Percentiles rank a stretch among this genome's conserved stretches.
phyloP scores from a whole-genome alignment of 2,888 invertebrate genomes.

The Silvanus unidentatus region DNA sequence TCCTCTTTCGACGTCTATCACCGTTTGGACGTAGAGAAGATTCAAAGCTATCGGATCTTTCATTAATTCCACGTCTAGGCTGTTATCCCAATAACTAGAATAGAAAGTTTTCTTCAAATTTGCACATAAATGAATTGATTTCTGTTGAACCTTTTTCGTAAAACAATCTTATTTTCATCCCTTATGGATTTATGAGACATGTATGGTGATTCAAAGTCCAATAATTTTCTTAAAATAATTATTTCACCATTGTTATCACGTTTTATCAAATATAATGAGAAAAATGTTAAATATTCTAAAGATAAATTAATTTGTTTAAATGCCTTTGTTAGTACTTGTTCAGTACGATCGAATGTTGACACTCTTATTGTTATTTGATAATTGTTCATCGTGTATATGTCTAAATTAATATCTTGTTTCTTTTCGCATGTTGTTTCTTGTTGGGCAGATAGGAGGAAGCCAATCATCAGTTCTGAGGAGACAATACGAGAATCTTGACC shows the following conservation, averaged over 20 bases:
- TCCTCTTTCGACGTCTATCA: constrained; percentile 78
- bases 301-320: constrained; percentile 76
- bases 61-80: constrained; percentile 76
- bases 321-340: constrained; percentile 73
- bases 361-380: constrained; percentile 76
- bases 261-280: constrained; percentile 82
- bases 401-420: constrained; percentile 66
- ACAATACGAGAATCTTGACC: constrained; percentile 81
- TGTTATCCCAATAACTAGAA: constrained; percentile 81
- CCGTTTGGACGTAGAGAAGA: constrained; percentile 80
- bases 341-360: constrained; percentile 78
- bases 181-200: constrained; percentile 81
- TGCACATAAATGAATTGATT: no score
- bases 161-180: constrained; percentile 68
- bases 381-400: constrained; percentile 81
- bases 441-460: constrained; percentile 86
- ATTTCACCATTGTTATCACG: constrained; percentile 67
- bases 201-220: constrained; percentile 96
- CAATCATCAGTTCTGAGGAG: constrained; percentile 73
- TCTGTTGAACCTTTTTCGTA: constrained; percentile 90
- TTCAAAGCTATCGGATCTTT: constrained; percentile 77
- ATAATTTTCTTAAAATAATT: constrained; percentile 78
- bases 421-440: constrained; percentile 73
- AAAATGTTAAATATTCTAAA: constrained; percentile 75
- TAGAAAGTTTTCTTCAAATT: neutral